Base-by-base conservation (phyloP, 30 jellyfish, hydroid and myxozoan genomes). In the Cassiopea xamachana region DNA sequence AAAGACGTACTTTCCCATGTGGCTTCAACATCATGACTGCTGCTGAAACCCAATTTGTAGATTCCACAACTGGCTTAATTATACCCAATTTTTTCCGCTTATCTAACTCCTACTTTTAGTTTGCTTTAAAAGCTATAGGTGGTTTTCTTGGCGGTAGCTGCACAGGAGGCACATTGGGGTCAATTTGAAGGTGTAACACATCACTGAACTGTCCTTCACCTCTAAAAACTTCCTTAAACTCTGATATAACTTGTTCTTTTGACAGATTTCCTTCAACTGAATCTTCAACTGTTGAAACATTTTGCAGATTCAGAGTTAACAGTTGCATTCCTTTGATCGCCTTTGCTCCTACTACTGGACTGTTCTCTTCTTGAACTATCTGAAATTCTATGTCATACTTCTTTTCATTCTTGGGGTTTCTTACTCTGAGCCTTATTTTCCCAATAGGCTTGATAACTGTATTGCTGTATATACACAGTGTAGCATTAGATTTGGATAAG, bases 11-110 rank as follows among this genome's bases (percentile, higher is more conserved):
- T 71, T 88, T 88, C 72, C 91, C 94, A 79, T 80, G 51, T 7
- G 87, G 90, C 71, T 90, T 90, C 50, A 17, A 44, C 59, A 50
- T 78, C 16, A 75, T 75, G 51, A 81, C 93, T 18, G 46, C 48
- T 6, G 76, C 58, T 18, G 75, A 5, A 27, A 82, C 82, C 97
- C 89, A 90, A 45, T 90, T 85, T 60, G 97, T 90, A n/a, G 97
- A 93, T 27, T 82, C 81, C 64, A 43, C 69, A 39, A 82, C 86
- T 90, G 79, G 81, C 70, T 48, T 73, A 73, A 90, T 75, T 47
- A 90, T 83, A 62, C 77, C 84, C 83, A 48, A 17, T 76, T 64
- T 46, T 18, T n/a, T 62, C 84, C 76, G 73, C 62, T 43, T 59
- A 14, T 87, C 55, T 43, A 87, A 44, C 89, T 87, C 84, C 47